Base-by-base conservation (phyloP, 1,140 invertebrate genomes). In the Drosophila lini region DNA sequence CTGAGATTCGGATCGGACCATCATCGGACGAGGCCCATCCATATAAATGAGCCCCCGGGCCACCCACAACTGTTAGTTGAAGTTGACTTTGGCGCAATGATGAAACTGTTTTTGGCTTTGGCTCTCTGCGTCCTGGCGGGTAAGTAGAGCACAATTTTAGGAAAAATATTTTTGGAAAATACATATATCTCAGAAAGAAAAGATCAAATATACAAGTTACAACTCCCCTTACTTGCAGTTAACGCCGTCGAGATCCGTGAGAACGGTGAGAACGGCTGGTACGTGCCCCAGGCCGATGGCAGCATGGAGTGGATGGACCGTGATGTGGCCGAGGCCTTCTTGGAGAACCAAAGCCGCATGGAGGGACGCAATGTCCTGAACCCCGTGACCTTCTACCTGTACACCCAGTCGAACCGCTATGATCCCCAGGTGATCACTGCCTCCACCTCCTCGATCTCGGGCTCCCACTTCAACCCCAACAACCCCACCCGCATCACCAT, bases 401-500 rank as follows among this genome's bases (percentile, higher is more conserved):
- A 92, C 57, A 92, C 91, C 48, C 61, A 68, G 34, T 74, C 75
- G 1, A 91, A 84, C 65, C 76, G 42, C 6, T 15, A 77, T 41
- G 58, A 63, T 19, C 61, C 56, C 5, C 82, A 90, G 65, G 71
- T 79, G 64, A 89, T 91, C 40, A 85, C 67, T 28, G 73, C 78
- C 6, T 64, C 63, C 15, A 63, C 67, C 8, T 48, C 67, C 7
- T 69, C 74, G 13, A 90, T 91, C 40, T 55, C 56, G 1, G 47
- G 10, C 3, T 91, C 91, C 0, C 25, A 75, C 77, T 92, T 92
- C 73, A 88, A 92, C 31, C 40, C 78, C 40, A 78, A 78, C 11
- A 75, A 92, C 31, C 91, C 91, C 41, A 92, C 91, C 2, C 82
- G 91, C 16, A 78, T 92, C 65, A 77, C 85, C 55, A 92, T 92